Percentiles rank a stretch among this genome's conserved stretches.
Conservation (phyloP, 2,797 vertebrate genomes). For the Sphenopsis melanotis region DNA sequence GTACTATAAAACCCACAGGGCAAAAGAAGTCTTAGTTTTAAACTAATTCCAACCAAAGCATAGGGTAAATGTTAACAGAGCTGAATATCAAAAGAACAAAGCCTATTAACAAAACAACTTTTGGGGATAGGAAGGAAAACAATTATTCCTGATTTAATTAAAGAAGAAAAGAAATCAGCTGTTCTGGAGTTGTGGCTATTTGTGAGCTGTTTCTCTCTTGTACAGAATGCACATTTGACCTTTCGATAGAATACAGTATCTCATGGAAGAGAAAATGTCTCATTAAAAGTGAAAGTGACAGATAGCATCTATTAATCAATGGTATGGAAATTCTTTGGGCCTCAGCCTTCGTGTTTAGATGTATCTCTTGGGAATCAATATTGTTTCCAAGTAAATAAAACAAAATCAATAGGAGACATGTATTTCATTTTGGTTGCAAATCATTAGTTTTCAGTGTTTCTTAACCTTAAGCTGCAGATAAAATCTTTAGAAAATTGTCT, state of each 20-base stretch:
- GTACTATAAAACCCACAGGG: background rate
- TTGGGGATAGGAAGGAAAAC: background rate
- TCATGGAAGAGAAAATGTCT: conserved; percentile 56
- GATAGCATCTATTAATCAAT: conserved; percentile 71
- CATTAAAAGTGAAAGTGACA: conserved; percentile 73
- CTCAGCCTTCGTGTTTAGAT: conserved; percentile 51
- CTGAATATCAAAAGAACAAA: background rate
- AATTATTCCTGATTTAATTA: background rate
- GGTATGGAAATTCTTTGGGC: conserved; percentile 60
- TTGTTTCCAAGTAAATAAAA: conserved; percentile 76
- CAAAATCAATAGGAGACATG: conserved; percentile 70
- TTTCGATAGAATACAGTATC: conserved; percentile 31
- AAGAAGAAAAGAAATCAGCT: background rate
- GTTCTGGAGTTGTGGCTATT: background rate
- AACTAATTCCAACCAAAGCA: background rate
- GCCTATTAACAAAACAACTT: background rate
- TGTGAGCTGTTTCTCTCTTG: background rate
- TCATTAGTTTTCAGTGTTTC: conserved; percentile 67
- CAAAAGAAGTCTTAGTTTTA: background rate
- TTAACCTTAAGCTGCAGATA: conserved; percentile 51
- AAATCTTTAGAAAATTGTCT: conserved; percentile 25
- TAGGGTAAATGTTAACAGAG: background rate
- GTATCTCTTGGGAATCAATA: conserved; percentile 72
- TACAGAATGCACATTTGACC: conserved; percentile 40
- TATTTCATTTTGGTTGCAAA: conserved; percentile 70